phyloP scores from a whole-genome alignment of 2,888 invertebrate species.

The Pyrocoelia pectoralis region DNA sequence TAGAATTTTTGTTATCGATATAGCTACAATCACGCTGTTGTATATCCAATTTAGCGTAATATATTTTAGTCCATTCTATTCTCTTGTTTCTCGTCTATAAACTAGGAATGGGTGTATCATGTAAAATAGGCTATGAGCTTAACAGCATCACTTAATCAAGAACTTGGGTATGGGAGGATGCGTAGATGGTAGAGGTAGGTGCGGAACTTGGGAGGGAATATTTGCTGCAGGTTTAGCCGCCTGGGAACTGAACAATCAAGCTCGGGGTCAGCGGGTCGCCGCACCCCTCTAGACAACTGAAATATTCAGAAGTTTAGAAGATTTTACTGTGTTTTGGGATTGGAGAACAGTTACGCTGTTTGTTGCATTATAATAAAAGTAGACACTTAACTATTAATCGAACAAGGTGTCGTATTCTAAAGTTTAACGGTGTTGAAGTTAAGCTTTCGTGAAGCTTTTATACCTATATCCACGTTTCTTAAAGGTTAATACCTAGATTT shows the following conservation, averaged over 20 bases:
- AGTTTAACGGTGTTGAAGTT: neutral
- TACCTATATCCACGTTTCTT: neutral
- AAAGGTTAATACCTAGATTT: too few species aligned
- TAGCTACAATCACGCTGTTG: slow-evolving; percentile 13
- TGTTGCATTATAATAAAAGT: slow-evolving; percentile 12
- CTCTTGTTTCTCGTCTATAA: slow-evolving; percentile 42
- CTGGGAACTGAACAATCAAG: slow-evolving; percentile 36
- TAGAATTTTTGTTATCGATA: neutral
- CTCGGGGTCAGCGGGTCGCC: slow-evolving; percentile 35
- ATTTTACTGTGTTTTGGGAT: slow-evolving; percentile 27
- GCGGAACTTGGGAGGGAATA: slow-evolving; percentile 31
- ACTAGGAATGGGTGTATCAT: slow-evolving; percentile 48
- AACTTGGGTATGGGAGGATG: slow-evolving; percentile 31
- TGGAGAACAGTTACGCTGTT: slow-evolving; percentile 20
- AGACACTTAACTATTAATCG: slow-evolving; percentile 5
- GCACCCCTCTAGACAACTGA: slow-evolving; percentile 32
- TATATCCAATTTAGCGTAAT: slow-evolving; percentile 22
- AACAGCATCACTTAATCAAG: slow-evolving; percentile 49
- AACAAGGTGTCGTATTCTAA: slow-evolving; percentile 2
- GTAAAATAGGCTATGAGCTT: slow-evolving; percentile 48
- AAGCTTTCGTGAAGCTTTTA: neutral
- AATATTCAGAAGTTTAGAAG: slow-evolving; percentile 36
- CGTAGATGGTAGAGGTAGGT: slow-evolving; percentile 31
- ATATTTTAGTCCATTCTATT: slow-evolving; percentile 36
- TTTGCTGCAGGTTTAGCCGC: slow-evolving; percentile 34